Evolutionary conservation across 2,888 invertebrate species (phyloP), one percentile per base, ranked within the genome.

Genomic region (Sminthurides aquaticus): DNA sequence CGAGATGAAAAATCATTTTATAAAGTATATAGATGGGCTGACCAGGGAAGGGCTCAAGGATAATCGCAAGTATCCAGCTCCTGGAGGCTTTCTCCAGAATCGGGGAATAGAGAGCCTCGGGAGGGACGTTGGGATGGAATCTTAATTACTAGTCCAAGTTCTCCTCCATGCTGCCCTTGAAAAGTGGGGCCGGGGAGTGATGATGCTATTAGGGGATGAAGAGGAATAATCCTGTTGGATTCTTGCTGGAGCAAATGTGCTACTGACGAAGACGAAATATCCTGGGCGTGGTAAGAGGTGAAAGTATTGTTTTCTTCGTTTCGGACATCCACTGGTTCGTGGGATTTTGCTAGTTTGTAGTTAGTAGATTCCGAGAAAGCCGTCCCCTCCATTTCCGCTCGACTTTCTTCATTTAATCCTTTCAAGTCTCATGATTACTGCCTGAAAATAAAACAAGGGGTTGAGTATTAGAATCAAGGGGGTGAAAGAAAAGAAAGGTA

Each of bases 1-100:
- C 64, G 24, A 60, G 58, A 60, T 60, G 59, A 60, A 64, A 64
- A 64, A 64, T 64, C 64, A 64, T 64, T 52, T 43, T 64, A 57
- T 22, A 54, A 28, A 43, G n/a, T 34, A 34, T 34, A 5, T 5
- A 5, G 5, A 11, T 15, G 43, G 8, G 43, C 5, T n/a, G n/a
- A n/a, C n/a, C n/a, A n/a, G n/a, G n/a, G n/a, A n/a, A n/a, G n/a
- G n/a, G n/a, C n/a, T n/a, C n/a, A n/a, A n/a, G n/a, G n/a, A n/a
- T n/a, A n/a, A n/a, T n/a, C n/a, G n/a, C n/a, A n/a, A n/a, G n/a
- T n/a, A n/a, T n/a, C n/a, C n/a, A n/a, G n/a, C n/a, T n/a, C n/a
- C n/a, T n/a, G n/a, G n/a, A n/a, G n/a, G n/a, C n/a, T n/a, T n/a
- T n/a, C n/a, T n/a, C n/a, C n/a, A n/a, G n/a, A n/a, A n/a, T n/a